Evolutionary conservation across 2,797 vertebrate genomes (phyloP).

Genomic region (Phataginus tetradactyla): DNA sequence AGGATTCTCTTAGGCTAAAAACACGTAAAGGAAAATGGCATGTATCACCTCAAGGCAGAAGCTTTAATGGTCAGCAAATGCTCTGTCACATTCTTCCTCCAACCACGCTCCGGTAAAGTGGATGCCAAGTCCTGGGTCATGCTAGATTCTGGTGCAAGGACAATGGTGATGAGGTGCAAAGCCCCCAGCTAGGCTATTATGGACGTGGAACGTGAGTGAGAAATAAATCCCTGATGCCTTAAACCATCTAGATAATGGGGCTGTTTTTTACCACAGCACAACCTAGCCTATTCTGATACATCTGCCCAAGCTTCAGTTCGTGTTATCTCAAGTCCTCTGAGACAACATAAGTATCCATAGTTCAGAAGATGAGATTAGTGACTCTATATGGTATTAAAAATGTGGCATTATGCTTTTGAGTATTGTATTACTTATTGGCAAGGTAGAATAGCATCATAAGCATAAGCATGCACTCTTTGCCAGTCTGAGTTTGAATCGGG

Average conservation of each 20-base stretch:
- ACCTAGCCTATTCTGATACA: neutral
- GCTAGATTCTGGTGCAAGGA: neutral
- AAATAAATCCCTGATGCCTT: neutral
- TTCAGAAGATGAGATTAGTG: neutral
- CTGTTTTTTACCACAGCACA: neutral
- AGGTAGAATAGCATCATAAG: neutral
- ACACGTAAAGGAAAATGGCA: neutral
- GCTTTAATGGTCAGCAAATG: neutral
- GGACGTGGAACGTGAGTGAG: neutral
- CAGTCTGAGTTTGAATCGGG: neutral
- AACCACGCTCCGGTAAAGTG: neutral
- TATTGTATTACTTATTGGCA: neutral
- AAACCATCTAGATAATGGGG: neutral
- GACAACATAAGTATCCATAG: neutral
- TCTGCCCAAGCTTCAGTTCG: neutral
- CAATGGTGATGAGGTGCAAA: neutral
- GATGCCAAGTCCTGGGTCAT: neutral
- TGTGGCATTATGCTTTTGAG: neutral
- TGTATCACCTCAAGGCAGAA: neutral
- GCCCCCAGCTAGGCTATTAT: neutral
- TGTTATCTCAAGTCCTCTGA: neutral
- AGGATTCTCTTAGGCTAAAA: neutral
- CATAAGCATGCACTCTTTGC: neutral
- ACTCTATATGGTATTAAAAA: neutral
- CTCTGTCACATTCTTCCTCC: neutral